phyloP scores from a whole-genome alignment of 2,797 vertebrate species.

The Tokudaia tokunoshimensis region DNA sequence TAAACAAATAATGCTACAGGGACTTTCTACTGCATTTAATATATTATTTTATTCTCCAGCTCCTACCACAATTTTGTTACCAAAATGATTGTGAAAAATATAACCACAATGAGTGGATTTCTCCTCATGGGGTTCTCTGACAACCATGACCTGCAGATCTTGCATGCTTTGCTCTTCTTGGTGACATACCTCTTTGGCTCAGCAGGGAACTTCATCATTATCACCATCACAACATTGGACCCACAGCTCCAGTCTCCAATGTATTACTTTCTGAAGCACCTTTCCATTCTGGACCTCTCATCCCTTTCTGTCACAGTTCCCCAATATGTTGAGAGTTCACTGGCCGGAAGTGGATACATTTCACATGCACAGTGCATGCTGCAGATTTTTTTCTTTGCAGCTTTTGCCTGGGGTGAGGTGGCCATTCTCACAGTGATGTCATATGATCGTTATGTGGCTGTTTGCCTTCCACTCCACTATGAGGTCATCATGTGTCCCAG shows the following conservation, averaged over 20 bases:
- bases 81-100: neutral
- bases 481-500: neutral
- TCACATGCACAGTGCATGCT: neutral
- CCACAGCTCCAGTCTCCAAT: neutral
- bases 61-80: neutral
- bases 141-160: neutral
- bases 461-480: neutral
- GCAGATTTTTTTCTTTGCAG: neutral
- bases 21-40: too few species aligned
- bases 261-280: conserved; percentile 19
- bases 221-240: neutral
- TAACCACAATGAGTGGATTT: neutral
- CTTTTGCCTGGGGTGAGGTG: neutral
- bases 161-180: neutral
- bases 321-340: neutral
- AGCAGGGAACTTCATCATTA: neutral
- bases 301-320: conserved; percentile 1
- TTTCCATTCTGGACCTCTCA: neutral
- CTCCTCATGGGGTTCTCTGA: neutral
- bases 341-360: neutral
- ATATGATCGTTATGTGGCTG: neutral
- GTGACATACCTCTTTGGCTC: neutral
- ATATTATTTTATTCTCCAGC: neutral
- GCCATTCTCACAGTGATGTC: conserved; percentile 39
- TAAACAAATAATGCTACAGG: too few species aligned